Base-by-base conservation (phyloP, 2,888 invertebrate genomes). In the Leistus spinibarbis region DNA sequence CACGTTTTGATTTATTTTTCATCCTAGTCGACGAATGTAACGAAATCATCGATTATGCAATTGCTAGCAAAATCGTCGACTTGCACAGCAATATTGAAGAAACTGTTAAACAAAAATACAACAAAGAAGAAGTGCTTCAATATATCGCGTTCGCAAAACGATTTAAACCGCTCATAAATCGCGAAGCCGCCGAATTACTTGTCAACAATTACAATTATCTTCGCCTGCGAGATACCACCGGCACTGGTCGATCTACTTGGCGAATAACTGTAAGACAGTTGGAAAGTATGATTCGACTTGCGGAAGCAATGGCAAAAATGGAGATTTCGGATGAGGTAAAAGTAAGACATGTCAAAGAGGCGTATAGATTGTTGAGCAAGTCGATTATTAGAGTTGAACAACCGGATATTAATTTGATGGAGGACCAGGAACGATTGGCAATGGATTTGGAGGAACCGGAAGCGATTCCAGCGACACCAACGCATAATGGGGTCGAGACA, bases 1-100 rank as follows among this genome's bases (percentile, higher is more conserved):
- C 99, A 0, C 91, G 99, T 79, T 99, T 99, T 86, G 99, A 99
- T 86, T 87, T 99, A 16, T 99, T 99, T 88, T 99, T 99, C 86
- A 96, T 99, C 79, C 88, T 99, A 0, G 95, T 99, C 1, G 99
- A 99, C 84, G 99, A 99, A 84, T 96, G 96, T 82, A 96, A 95
- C 84, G 96, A 96, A 86, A 92, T 97, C 80, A 92, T 95, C 0
- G 99, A 99, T 86, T 98, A 97, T 83, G 98, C 98, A 0, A 98
- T 99, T 77, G 99, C 99, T 0, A 90, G 95, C 78, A 95, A 97
- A 83, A 99, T 99, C 75, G 92, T 99, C 0, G 97, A 99, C 82
- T 86, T 99, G 56, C 99, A 99, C 82, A 93, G 95, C 73, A 93
- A 95, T 80, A 91, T 93, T 76, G 93, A 93, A 78, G 93, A 94